Percentiles rank a stretch among this genome's conserved stretches.
Evolutionary conservation across 2,797 vertebrate species (phyloP).

Genomic region (Chaetodon trifasciatus): DNA sequence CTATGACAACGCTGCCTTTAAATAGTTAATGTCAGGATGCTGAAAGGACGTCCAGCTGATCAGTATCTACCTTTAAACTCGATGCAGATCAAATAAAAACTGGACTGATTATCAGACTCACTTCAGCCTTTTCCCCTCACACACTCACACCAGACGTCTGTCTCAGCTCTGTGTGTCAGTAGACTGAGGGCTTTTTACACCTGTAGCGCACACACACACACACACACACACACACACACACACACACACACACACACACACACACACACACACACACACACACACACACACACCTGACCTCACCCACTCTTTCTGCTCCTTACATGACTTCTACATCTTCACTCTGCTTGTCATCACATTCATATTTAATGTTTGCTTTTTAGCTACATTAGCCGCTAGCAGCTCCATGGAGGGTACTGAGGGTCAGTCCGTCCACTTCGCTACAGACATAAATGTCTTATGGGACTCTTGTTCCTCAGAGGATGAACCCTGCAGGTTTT

Average conservation of each 20-base stretch:
- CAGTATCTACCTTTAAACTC: neutral
- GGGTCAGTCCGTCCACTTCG: too few relatives aligned
- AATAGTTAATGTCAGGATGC: neutral
- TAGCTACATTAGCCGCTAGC: neutral
- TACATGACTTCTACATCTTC: constrained; percentile 40
- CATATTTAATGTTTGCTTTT: constrained; percentile 59
- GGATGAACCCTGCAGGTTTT: neutral
- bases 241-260: too few relatives aligned
- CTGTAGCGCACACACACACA: too few relatives aligned
- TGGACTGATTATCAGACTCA: neutral
- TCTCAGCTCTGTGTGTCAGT: neutral
- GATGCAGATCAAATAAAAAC: neutral
- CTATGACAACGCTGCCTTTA: neutral
- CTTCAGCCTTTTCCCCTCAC: neutral
- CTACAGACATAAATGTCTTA: constrained; percentile 15
- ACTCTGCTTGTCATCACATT: constrained; percentile 40
- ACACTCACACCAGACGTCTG: neutral
- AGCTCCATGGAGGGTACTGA: constrained; percentile 2
- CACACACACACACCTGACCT: constrained; percentile 22
- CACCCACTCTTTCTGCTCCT: constrained; percentile 11
- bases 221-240: too few relatives aligned
- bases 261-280: too few relatives aligned
- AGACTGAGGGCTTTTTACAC: too few relatives aligned
- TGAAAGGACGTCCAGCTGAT: neutral
- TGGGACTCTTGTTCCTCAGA: neutral